Evolutionary conservation across 1,140 invertebrate species (phyloP).

Genomic region (Cydia amplana): DNA sequence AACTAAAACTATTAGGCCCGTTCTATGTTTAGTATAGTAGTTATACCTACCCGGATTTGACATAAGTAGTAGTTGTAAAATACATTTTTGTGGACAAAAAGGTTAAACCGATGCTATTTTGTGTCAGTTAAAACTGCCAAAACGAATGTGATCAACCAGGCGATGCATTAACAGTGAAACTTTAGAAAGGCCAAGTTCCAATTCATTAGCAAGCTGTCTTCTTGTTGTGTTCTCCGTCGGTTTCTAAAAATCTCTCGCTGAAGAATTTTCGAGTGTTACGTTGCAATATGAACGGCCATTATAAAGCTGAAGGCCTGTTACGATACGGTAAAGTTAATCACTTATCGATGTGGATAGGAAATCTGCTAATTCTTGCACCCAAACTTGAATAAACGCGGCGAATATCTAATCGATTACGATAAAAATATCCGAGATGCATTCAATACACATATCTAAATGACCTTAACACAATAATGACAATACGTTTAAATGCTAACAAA

Average conservation of each 20-base stretch:
- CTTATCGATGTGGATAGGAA: too few species aligned
- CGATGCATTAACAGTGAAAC: slow-evolving; percentile 35
- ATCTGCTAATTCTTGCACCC: too few species aligned
- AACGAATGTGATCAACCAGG: slow-evolving; percentile 33
- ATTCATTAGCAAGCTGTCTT: slow-evolving; percentile 34
- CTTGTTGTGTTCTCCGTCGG: slow-evolving; percentile 20
- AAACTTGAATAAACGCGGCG: too few species aligned
- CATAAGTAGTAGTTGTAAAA: too few species aligned
- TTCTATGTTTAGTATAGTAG: too few species aligned
- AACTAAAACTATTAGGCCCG: too few species aligned
- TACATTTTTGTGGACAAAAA: neutral
- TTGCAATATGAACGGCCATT: neutral
- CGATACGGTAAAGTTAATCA: too few species aligned
- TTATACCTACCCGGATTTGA: too few species aligned
- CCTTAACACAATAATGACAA: slow-evolving; percentile 25
- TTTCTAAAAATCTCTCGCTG: slow-evolving; percentile 31
- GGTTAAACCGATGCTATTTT: slow-evolving; percentile 7
- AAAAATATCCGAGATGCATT: neutral
- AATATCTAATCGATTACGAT: neutral
- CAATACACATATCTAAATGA: neutral
- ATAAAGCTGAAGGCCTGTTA: neutral
- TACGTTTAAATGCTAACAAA: slow-evolving; percentile 8
- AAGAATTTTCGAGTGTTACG: slow-evolving; percentile 18
- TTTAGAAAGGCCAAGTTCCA: slow-evolving; percentile 35
- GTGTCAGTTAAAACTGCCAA: slow-evolving; percentile 27